Evolutionary conservation across 2,797 vertebrate species (phyloP).

Genomic region (Poecilia picta): DNA sequence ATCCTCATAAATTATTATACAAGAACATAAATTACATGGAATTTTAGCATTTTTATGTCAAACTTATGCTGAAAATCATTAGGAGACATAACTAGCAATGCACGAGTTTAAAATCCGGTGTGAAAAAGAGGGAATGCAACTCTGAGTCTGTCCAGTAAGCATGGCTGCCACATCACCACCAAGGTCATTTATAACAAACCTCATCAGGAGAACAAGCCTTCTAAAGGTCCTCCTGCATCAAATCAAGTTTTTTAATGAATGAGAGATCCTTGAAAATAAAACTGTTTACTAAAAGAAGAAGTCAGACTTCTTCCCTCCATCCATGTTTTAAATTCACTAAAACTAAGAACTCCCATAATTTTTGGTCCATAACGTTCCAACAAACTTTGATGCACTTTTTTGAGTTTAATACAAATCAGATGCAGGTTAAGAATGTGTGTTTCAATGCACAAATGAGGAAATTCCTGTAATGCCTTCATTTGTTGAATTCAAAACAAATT

Average conservation of each 20-base stretch:
- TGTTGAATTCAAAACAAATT: not conserved
- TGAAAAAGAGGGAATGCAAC: not conserved
- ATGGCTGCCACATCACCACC: not conserved
- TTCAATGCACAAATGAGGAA: not conserved
- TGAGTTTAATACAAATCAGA: not conserved
- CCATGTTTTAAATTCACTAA: not conserved
- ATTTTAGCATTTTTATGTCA: not conserved
- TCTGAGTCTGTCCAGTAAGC: not conserved
- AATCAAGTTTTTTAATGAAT: not conserved
- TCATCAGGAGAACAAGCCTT: not conserved
- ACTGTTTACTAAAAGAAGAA: not conserved
- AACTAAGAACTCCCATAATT: not conserved
- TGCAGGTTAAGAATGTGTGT: not conserved
- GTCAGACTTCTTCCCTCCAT: too few species aligned
- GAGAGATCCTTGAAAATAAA: not conserved
- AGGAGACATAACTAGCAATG: not conserved
- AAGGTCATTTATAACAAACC: not conserved
- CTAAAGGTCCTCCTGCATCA: not conserved
- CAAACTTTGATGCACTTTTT: not conserved
- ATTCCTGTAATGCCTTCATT: not conserved
- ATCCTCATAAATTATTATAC: not conserved
- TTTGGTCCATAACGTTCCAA: not conserved
- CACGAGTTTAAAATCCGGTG: not conserved
- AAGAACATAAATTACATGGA: not conserved
- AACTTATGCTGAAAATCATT: not conserved